phyloP scores from a whole-genome alignment of 2,888 invertebrate genomes.

The Scelioninae gen. 2 region DNA sequence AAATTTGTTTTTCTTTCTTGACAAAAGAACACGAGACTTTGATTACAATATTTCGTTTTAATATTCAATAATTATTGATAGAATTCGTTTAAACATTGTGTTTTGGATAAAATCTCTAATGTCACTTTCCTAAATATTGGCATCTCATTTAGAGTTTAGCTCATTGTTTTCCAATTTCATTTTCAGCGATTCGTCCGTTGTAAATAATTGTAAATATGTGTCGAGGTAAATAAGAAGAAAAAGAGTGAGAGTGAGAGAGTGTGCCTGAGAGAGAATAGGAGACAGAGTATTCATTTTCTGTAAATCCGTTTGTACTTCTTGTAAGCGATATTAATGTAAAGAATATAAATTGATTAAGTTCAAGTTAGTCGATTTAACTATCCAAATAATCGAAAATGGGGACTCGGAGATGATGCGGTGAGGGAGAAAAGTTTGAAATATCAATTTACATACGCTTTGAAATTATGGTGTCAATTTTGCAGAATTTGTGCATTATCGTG shows the following conservation, averaged over 20 bases:
- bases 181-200: conserved; percentile 36
- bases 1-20: no score
- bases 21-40: no score
- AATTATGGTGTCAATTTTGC: no score
- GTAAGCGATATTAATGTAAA: conserved; percentile 56
- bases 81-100: no score
- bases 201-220: conserved; percentile 55
- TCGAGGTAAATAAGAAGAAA: background rate
- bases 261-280: conserved; percentile 17
- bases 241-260: background rate
- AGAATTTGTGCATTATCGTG: no score
- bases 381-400: conserved; percentile 22
- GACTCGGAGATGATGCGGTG: conserved; percentile 35
- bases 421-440: conserved; percentile 34
- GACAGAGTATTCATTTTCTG: conserved; percentile 54
- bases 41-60: no score
- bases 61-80: no score
- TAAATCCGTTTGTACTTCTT: conserved; percentile 60
- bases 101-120: no score
- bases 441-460: no score
- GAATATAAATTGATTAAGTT: conserved; percentile 49
- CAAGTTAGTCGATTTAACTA: conserved; percentile 45
- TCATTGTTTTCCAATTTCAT: no score
- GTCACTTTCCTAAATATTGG: no score
- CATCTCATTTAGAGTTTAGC: no score